These are phyloP conservation scores for Galago senegalensis DNA, from an alignment of 2,797 vertebrate species.

Conservation along the genomic window DNA sequence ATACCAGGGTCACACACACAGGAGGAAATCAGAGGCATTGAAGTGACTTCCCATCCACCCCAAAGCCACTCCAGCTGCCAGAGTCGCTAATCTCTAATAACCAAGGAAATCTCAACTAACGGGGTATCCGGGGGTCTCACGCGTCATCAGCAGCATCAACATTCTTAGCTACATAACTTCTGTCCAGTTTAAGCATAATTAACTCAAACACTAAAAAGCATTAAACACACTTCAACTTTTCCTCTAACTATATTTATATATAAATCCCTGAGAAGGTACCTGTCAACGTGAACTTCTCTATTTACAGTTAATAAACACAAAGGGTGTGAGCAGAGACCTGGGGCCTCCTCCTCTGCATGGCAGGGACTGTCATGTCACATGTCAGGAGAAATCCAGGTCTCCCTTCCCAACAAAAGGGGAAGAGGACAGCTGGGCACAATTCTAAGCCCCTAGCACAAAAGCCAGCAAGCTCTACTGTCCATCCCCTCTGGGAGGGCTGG, in stretches of 20 bases:
- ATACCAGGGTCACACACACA: not conserved
- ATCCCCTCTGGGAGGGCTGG: not conserved
- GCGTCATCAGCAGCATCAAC: not conserved
- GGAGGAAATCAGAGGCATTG: not conserved
- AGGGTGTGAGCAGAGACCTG: not conserved
- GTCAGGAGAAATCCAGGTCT: not conserved
- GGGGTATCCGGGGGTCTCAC: not conserved
- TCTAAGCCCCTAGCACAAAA: not conserved
- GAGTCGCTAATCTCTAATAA: not conserved
- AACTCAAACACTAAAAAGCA: constrained; percentile 65
- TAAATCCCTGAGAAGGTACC: constrained; percentile 88
- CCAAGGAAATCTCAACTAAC: not conserved
- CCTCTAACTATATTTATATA: constrained; percentile 47
- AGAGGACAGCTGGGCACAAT: not conserved
- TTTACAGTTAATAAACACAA: constrained; percentile 58
- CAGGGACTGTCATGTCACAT: not conserved
- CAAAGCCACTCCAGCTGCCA: not conserved
- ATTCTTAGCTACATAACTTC: constrained; percentile 63
- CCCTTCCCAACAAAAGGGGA: constrained; percentile 43
- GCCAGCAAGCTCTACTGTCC: rapidly evolving
- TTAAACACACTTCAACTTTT: constrained; percentile 74
- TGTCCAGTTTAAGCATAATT: constrained; percentile 76
- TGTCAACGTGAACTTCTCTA: constrained; percentile 61
- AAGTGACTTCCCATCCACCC: not conserved
- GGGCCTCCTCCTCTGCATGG: not conserved